phyloP scores from a whole-genome alignment of 2,888 invertebrate species.

The Harpagoxenus sublaevis region DNA sequence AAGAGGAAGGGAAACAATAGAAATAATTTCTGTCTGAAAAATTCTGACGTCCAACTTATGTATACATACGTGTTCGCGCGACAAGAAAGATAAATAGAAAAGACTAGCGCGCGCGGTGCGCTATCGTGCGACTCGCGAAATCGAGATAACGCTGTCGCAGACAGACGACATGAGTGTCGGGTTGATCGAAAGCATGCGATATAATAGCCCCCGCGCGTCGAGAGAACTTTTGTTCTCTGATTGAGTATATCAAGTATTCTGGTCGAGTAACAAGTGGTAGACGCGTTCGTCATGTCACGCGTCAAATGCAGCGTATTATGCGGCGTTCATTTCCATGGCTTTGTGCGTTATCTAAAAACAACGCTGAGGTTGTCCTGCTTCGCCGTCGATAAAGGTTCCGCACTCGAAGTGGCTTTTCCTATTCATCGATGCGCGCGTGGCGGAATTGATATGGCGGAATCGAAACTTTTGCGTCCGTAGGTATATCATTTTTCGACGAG shows the following conservation, averaged over 20 bases:
- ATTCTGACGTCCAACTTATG: conserved; percentile 5
- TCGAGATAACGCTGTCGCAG: conserved; percentile 67
- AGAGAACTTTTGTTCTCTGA: conserved; percentile 75
- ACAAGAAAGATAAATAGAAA: conserved; percentile 45
- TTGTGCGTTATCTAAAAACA: conserved; percentile 65
- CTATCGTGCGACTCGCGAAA: conserved; percentile 37
- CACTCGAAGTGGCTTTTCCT: conserved; percentile 20
- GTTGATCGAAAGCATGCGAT: conserved; percentile 71
- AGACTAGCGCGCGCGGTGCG: conserved; percentile 10
- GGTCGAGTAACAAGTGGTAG: conserved; percentile 75
- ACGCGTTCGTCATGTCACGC: conserved; percentile 75
- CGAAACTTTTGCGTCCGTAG: neutral
- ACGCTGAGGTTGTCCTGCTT: conserved; percentile 42
- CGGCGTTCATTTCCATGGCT: conserved; percentile 51
- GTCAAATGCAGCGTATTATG: conserved; percentile 72
- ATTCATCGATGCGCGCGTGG: neutral
- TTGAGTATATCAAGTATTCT: conserved; percentile 79
- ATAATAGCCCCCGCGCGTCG: conserved; percentile 67
- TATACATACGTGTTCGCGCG: neutral
- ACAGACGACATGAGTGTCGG: conserved; percentile 67
- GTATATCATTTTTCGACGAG: neutral
- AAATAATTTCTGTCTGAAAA: conserved; percentile 23
- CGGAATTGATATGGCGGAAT: conserved; percentile 6
- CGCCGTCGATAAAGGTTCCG: conserved; percentile 56
- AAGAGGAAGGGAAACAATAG: neutral